Evolutionary conservation across 2,888 invertebrate genomes (phyloP), one percentile per base, ranked within the genome.

Genomic region (Theretra japonica): DNA sequence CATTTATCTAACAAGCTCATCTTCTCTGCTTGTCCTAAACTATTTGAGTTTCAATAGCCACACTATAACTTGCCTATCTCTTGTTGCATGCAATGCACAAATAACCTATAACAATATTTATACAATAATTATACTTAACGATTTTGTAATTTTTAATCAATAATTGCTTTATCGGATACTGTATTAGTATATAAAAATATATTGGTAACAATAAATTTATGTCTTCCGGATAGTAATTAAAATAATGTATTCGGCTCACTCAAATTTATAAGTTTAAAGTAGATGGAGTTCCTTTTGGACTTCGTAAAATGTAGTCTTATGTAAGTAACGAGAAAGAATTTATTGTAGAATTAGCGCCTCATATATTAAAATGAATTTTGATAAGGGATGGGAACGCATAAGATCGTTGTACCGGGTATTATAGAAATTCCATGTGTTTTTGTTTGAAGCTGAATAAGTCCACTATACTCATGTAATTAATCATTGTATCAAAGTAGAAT

Each of bases 201-300:
- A 83, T 81, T 85, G 82, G 75, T 86, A 86, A 88, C 88, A 90
- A 90, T 89, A 91, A 91, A 94, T 91, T 89, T 92, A 88, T 88
- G 94, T 94, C 94, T 94, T 94, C 94, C 94, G 94, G 86, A 87
- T 94, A 94, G 93, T 82, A 79, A 86, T 87, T 87, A 89, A 90
- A 84, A 79, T 87, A 87, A 88, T 83, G 80, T 87, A 88, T 90
- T 93, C 86, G 87, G 88, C 88, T 90, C 88, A 86, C 87, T 85
- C 85, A 82, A 83, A 81, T 86, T 88, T 85, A 87, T 89, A 85
- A 83, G 87, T 89, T 87, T 76, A 80, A 82, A 83, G 83, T 81
- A 80, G 79, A 70, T 33, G 84, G 81, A 86, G 90, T 89, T 88
- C 90, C 88, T 91, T 90, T 92, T 92, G 90, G 89, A 88, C 90